Conservation (phyloP, 2,113 vertebrate genomes). For the Cricetomys ansorgei region DNA sequence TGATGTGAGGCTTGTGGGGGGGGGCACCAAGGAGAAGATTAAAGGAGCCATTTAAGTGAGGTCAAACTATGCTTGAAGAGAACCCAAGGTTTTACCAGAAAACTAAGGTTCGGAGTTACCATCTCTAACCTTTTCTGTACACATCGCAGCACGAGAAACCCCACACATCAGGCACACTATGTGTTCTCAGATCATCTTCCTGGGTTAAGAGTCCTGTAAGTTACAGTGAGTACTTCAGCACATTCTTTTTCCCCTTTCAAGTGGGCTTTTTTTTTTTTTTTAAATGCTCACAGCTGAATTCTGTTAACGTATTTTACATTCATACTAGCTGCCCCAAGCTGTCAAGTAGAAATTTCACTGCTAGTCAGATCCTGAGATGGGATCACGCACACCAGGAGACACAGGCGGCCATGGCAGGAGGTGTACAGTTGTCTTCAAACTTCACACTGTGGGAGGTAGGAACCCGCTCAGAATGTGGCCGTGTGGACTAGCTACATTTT, state of each 20-base stretch:
- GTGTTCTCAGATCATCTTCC: background rate
- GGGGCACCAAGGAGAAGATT: background rate
- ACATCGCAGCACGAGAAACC: background rate
- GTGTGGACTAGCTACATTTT: background rate
- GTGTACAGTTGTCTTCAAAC: background rate
- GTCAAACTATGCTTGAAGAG: background rate
- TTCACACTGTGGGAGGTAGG: background rate
- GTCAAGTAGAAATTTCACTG: background rate
- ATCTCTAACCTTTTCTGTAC: background rate
- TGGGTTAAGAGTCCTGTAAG: background rate
- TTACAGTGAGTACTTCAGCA: background rate
- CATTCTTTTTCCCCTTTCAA: background rate
- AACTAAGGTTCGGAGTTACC: background rate
- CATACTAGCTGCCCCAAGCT: background rate
- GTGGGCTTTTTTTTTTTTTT: background rate
- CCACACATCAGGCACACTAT: background rate
- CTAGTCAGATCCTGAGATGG: background rate
- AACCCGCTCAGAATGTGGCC: background rate
- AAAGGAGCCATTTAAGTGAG: conserved; percentile 9
- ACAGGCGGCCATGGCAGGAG: background rate
- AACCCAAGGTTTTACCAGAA: background rate
- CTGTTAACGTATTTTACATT: background rate
- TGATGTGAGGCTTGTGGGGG: background rate
- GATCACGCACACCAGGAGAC: background rate
- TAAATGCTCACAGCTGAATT: background rate